A percentile compares a stretch with the other conserved stretches of the same genome.
Evolutionary conservation across 2,888 invertebrate species (phyloP).

Genomic region (Chouioia cunea): DNA sequence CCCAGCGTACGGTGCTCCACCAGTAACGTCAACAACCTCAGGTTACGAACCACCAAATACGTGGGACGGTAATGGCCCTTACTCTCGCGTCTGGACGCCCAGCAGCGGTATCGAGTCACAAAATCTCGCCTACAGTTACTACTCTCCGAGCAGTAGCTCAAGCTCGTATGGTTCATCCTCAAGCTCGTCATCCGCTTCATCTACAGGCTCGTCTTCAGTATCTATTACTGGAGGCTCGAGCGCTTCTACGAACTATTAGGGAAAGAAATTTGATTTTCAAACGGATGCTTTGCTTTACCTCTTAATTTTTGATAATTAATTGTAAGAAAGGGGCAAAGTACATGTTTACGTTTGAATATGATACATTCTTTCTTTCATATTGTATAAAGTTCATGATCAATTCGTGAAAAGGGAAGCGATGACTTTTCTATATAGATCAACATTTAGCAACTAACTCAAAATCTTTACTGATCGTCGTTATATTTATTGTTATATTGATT

Average conservation of each 20-base stretch:
- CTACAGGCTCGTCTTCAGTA: slow-evolving; percentile 72
- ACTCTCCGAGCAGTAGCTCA: slow-evolving; percentile 74
- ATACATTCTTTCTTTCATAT: background rate
- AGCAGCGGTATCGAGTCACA: slow-evolving; percentile 64
- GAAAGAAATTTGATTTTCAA: background rate
- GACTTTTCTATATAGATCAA: no score
- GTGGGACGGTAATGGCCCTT: slow-evolving; percentile 82
- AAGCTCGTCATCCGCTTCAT: slow-evolving; percentile 71
- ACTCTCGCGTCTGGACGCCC: slow-evolving; percentile 82
- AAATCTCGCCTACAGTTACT: slow-evolving; percentile 68
- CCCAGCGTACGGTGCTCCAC: slow-evolving; percentile 78
- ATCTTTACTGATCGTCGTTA: no score
- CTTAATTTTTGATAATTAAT: background rate
- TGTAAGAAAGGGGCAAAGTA: background rate
- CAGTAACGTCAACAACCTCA: slow-evolving; percentile 72
- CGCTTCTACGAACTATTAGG: slow-evolving; percentile 42
- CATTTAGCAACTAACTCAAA: no score
- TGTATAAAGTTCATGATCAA: background rate
- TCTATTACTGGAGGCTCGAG: slow-evolving; percentile 58
- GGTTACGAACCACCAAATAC: slow-evolving; percentile 77
- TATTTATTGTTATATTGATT: no score
- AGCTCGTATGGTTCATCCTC: slow-evolving; percentile 81
- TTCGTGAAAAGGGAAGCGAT: background rate
- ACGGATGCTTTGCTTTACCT: background rate
- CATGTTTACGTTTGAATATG: background rate